Evolutionary conservation across 2,113 vertebrate genomes (phyloP), one percentile per base, ranked within the genome.

Genomic region (Corvus hawaiiensis): DNA sequence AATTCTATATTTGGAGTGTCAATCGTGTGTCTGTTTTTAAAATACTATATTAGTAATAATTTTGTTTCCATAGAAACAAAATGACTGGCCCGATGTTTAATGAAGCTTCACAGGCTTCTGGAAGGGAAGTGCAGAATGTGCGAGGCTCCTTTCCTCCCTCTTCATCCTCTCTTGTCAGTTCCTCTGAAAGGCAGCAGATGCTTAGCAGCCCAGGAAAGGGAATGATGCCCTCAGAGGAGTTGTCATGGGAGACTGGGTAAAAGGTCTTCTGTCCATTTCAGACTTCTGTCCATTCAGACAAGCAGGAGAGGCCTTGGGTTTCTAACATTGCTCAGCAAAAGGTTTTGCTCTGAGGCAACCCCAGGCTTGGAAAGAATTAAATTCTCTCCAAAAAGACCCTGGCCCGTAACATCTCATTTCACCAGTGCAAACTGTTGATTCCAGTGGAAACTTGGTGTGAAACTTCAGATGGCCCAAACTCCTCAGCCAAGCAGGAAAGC

Each of bases 1-100:
- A 97, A 90, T 94, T 97, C 95, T 97, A 95, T 97, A 96, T 97
- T 97, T 97, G 97, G 95, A 97, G 95, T 97, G 97, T 97, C 97
- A 96, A 84, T 84, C 18, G 74, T 89, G 94, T 96, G 89, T 95
- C 94, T 96, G 92, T 79, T 97, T 97, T 95, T 91, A 88, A 97
- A 97, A 96, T 95, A 94, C 89, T 90, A 35, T 81, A 97, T 97
- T 97, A 96, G 80, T 89, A 94, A 96, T 96, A 95, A 93, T 95
- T 95, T 91, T 92, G 90, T 95, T 96, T 95, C 94, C 93, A 87
- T 96, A 61, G 93, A 90, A 94, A 96, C 89, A 90, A 84, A 92
- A 78, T 82, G 49, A 82, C 79, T 92, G 88, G 87, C 71, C 81
- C 41, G 8, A 24, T 71, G 66, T 81, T 95, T 95, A 93, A 95